Evolutionary conservation across 1,140 invertebrate genomes (phyloP).

Genomic region (Rhagoletis pomonella): DNA sequence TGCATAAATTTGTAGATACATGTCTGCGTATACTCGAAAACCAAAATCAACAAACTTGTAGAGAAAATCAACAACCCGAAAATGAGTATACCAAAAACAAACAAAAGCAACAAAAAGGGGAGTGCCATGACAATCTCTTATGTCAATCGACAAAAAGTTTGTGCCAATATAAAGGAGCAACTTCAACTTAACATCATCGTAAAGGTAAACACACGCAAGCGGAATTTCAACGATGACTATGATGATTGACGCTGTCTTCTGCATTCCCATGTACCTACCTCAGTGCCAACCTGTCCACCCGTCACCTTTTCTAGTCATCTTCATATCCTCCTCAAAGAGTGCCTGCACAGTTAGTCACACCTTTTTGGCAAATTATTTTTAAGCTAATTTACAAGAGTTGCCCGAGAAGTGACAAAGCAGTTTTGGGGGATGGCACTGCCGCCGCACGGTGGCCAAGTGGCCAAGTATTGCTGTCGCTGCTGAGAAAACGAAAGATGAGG

Average conservation of each 20-base stretch:
- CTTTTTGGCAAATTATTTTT: constrained; percentile 73
- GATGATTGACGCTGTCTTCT: too few species aligned
- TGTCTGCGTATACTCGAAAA: too few species aligned
- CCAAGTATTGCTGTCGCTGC: too few species aligned
- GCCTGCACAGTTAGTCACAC: constrained; percentile 30
- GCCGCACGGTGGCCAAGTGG: neutral
- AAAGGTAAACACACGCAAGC: neutral
- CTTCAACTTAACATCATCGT: too few species aligned
- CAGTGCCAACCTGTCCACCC: neutral
- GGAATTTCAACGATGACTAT: neutral
- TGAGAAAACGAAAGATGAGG: neutral
- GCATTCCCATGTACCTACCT: too few species aligned
- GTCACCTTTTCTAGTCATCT: neutral
- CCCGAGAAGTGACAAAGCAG: constrained; percentile 71
- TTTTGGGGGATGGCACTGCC: neutral
- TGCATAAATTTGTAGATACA: neutral
- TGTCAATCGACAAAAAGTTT: constrained; percentile 1
- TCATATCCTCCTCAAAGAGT: neutral
- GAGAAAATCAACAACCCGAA: too few species aligned
- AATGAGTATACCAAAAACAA: neutral
- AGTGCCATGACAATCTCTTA: neutral
- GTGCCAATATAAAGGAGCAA: too few species aligned
- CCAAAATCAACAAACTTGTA: too few species aligned
- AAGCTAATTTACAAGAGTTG: constrained; percentile 72
- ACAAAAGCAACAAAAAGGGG: neutral